These are phyloP conservation scores for Schizaphis graminum DNA, from an alignment of 2,888 invertebrate species.

Conservation along the genomic window DNA sequence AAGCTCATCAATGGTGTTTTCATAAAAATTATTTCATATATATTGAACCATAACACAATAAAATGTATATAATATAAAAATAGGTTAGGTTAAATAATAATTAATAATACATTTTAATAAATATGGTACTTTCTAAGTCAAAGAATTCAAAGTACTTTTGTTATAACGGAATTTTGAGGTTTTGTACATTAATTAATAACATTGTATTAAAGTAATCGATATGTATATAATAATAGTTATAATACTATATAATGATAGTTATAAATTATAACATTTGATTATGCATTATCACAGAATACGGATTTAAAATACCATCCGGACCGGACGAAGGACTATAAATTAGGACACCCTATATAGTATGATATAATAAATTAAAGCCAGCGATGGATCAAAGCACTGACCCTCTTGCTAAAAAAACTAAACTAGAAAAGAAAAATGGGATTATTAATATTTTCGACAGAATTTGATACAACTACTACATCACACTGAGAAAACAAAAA, in stretches of 20 bases:
- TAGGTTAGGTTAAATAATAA: not conserved
- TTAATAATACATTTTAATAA: not conserved
- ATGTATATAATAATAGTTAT: not conserved
- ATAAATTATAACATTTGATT: not conserved
- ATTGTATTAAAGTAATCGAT: not conserved
- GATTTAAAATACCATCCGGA: constrained; percentile 20
- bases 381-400: not conserved
- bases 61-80: not conserved
- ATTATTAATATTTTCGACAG: not conserved
- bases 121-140: not conserved
- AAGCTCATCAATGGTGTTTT: not conserved
- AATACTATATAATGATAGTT: not conserved
- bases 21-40: not conserved
- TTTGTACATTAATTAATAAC: not conserved
- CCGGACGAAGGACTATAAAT: constrained; percentile 55
- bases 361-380: not conserved
- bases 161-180: not conserved
- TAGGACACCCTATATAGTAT: not conserved
- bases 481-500: not conserved
- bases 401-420: not conserved
- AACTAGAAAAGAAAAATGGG: not conserved
- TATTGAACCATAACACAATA: not conserved
- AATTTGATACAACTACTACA: not conserved
- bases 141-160: not conserved
- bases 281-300: not conserved